Conservation (phyloP, 2,888 invertebrate species). For the Atherix ibis region DNA sequence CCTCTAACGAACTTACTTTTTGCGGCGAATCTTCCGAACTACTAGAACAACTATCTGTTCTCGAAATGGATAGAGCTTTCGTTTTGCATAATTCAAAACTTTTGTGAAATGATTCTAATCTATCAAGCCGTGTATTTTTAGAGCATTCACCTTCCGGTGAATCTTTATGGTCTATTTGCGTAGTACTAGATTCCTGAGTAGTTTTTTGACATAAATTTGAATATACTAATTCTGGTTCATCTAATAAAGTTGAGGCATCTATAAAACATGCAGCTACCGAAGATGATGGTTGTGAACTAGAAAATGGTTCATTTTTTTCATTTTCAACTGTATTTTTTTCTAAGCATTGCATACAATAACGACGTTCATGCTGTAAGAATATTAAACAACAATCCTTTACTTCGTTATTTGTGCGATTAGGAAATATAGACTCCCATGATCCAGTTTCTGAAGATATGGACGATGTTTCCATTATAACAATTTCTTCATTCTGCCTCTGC, state of each 20-base stretch:
- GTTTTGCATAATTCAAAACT: slow-evolving; percentile 28
- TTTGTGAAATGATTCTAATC: slow-evolving; percentile 29
- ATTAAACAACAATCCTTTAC: slow-evolving; percentile 34
- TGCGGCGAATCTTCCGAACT: slow-evolving; percentile 19
- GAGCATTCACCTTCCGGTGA: slow-evolving; percentile 4
- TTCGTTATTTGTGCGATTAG: slow-evolving; percentile 20
- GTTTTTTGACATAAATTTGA: slow-evolving; percentile 14
- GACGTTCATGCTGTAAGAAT: slow-evolving; percentile 32
- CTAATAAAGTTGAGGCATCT: slow-evolving; percentile 57
- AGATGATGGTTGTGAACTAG: slow-evolving; percentile 7
- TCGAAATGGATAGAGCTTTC: slow-evolving; percentile 7
- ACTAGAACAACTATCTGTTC: slow-evolving; percentile 8
- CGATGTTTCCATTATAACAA: slow-evolving; percentile 43
- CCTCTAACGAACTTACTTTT: slow-evolving; percentile 15
- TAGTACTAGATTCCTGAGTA: slow-evolving; percentile 6
- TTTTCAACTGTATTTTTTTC: neutral
- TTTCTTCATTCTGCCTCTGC: slow-evolving; percentile 45
- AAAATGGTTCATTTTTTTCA: slow-evolving; percentile 1
- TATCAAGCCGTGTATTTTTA: slow-evolving; percentile 12
- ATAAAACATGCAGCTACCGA: slow-evolving; percentile 48
- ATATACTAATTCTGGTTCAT: slow-evolving; percentile 42
- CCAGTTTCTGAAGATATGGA: slow-evolving; percentile 48
- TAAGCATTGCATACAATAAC: slow-evolving; percentile 15
- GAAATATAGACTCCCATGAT: slow-evolving; percentile 48
- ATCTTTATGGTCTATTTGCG: slow-evolving; percentile 1